Percentiles rank a stretch among this genome's conserved stretches.
These are phyloP conservation scores for Heliornis fulica DNA, from an alignment of 2,113 vertebrate species.

Conservation along the genomic window DNA sequence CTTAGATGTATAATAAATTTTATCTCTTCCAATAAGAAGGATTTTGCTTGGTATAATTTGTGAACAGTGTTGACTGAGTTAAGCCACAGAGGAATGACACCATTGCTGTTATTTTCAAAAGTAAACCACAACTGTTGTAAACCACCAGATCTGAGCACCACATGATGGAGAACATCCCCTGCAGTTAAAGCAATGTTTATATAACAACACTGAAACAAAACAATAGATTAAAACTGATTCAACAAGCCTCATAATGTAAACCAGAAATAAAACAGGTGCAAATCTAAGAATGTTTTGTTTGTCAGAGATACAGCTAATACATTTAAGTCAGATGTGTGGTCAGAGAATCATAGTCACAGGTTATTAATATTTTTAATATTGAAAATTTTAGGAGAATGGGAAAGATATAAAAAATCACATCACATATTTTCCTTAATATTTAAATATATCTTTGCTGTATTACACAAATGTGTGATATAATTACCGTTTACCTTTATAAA, in stretches of 20 bases:
- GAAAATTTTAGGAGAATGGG: not conserved
- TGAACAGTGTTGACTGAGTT: not conserved
- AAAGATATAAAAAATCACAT: not conserved
- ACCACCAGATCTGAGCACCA: not conserved
- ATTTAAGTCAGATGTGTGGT: not conserved
- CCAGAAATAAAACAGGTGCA: not conserved
- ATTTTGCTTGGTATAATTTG: not conserved
- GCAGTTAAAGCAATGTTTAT: not conserved
- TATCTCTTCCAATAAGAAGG: not conserved
- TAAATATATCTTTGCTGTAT: not conserved
- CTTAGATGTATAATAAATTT: not conserved
- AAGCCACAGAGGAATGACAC: not conserved
- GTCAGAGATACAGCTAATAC: not conserved
- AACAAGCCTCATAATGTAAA: not conserved
- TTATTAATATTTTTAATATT: not conserved
- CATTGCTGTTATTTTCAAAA: not conserved
- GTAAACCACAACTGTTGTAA: not conserved
- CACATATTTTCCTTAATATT: not conserved
- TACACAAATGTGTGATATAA: not conserved
- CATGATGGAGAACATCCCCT: not conserved
- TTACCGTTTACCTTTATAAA: not conserved
- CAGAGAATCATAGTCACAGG: not conserved
- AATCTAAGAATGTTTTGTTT: not conserved
- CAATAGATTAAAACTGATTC: not conserved
- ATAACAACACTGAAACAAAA: not conserved